A percentile compares a stretch with the other conserved stretches of the same genome.
Conservation (phyloP, 2,888 invertebrate species). For the Amaurobius ferox region DNA sequence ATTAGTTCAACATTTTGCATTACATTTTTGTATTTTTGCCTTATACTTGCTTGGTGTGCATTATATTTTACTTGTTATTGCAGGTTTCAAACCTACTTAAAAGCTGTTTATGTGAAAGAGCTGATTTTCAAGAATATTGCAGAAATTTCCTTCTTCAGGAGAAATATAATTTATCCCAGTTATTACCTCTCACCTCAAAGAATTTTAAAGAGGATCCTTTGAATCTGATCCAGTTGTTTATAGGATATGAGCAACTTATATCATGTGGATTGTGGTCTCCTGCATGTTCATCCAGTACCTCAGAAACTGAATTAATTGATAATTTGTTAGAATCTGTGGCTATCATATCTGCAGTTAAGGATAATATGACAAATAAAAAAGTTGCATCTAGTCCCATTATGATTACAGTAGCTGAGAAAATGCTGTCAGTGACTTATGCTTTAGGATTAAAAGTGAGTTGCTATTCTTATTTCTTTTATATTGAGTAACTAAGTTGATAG, state of each 20-base stretch:
- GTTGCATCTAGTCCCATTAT: conserved; percentile 18
- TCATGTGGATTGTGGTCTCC: conserved; percentile 11
- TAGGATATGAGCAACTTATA: conserved; percentile 54
- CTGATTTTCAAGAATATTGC: conserved; percentile 48
- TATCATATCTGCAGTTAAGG: conserved; percentile 20
- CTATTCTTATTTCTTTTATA: not conserved
- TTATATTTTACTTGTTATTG: no score
- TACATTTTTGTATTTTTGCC: no score
- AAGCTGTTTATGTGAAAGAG: conserved; percentile 3
- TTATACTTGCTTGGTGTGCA: no score
- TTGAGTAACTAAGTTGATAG: no score
- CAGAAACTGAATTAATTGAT: conserved; percentile 15
- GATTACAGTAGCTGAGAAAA: conserved; percentile 41
- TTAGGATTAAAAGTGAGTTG: conserved; percentile 46
- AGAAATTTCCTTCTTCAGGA: conserved; percentile 4
- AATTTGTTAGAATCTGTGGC: conserved; percentile 41
- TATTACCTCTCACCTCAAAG: conserved; percentile 32
- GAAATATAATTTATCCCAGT: conserved; percentile 30
- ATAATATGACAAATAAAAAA: not conserved
- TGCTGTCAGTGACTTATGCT: conserved; percentile 29
- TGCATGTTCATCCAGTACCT: not conserved
- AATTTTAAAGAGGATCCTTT: conserved; percentile 21
- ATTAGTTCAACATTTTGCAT: no score
- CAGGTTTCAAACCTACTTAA: not conserved
- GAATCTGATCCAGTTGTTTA: conserved; percentile 35